Conservation (phyloP, 2,797 vertebrate species). For the Ceyx erithaca region DNA sequence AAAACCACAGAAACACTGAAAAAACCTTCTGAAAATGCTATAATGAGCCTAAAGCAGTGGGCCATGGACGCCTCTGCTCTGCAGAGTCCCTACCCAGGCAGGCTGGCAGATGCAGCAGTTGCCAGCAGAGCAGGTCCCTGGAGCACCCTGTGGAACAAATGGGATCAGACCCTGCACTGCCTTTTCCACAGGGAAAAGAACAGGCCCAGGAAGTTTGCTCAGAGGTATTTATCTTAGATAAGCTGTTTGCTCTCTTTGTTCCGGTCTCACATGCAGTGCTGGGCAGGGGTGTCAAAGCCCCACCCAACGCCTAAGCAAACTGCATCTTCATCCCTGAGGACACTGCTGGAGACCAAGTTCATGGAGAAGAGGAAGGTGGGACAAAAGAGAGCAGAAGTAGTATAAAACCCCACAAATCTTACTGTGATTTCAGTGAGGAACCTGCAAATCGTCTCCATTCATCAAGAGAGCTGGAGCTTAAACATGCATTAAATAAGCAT, state of each 20-base stretch:
- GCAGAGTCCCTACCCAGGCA: background rate
- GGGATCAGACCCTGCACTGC: background rate
- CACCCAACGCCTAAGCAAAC: background rate
- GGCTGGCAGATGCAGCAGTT: accelerated
- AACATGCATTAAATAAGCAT: background rate
- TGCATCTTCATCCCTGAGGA: background rate
- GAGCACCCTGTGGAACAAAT: accelerated
- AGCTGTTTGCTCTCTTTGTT: constrained; percentile 41
- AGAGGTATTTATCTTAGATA: constrained; percentile 63
- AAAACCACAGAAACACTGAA: background rate
- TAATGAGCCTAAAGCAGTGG: accelerated
- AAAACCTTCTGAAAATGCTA: background rate
- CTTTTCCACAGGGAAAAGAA: background rate
- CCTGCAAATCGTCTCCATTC: background rate
- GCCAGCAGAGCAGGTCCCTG: background rate
- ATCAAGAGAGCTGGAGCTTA: background rate
- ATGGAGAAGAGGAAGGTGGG: background rate
- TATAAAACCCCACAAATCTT: background rate
- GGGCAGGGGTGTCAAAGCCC: background rate
- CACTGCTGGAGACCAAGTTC: background rate
- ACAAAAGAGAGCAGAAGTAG: background rate
- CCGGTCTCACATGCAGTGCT: background rate
- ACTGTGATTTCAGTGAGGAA: background rate
- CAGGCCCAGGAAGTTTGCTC: constrained; percentile 61
- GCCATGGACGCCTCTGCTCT: background rate